Evolutionary conservation across 2,888 invertebrate species (phyloP).

Genomic region (Actias luna): DNA sequence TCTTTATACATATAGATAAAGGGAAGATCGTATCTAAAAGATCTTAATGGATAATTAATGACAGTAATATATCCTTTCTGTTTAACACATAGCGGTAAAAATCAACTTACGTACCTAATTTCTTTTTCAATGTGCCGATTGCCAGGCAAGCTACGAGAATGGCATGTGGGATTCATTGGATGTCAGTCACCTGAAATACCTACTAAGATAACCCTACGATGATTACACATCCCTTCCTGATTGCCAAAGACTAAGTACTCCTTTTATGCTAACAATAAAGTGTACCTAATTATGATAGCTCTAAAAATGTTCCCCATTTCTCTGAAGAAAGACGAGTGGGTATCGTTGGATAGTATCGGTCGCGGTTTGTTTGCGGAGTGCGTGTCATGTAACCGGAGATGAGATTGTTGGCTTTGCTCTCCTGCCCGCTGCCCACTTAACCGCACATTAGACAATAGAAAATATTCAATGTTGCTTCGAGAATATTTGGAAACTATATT

Average conservation of each 20-base stretch:
- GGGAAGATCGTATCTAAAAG: background rate
- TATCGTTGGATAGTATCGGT: constrained; percentile 23
- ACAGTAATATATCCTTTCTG: background rate
- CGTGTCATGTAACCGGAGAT: constrained; percentile 56
- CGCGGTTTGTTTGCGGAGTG: constrained; percentile 33
- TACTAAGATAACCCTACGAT: no score
- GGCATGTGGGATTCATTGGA: no score
- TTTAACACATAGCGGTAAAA: no score
- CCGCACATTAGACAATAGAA: constrained; percentile 35
- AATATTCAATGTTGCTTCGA: constrained; percentile 26
- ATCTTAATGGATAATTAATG: background rate
- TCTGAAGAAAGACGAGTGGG: constrained; percentile 9
- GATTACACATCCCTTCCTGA: no score
- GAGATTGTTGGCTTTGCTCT: constrained; percentile 63
- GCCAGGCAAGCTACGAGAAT: no score
- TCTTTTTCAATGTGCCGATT: no score
- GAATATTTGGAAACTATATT: background rate
- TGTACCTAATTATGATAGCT: background rate
- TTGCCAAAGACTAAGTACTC: no score
- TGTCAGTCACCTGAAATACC: no score
- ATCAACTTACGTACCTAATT: no score
- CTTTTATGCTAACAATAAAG: no score
- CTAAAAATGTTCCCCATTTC: background rate
- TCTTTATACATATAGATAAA: no score
- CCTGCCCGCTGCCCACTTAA: constrained; percentile 36